Base-by-base conservation (phyloP, 2,797 vertebrate genomes). In the Mus spretus region DNA sequence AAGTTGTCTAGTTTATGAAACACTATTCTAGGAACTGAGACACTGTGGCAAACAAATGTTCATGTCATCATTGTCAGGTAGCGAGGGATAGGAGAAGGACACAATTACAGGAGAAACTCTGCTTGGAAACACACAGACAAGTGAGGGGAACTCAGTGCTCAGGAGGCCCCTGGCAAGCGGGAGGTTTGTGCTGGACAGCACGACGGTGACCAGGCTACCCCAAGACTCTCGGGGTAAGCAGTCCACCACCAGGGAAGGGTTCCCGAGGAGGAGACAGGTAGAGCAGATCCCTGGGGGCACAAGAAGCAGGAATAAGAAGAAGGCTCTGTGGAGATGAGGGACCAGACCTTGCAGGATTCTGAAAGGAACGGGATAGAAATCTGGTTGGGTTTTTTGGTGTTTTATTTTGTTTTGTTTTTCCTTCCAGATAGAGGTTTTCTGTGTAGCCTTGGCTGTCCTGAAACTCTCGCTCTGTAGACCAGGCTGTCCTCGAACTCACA, bases 101-200 rank as follows among this genome's bases (percentile, higher is more conserved):
- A 70, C 63, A 85, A 67, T 79, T 82, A 44, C 22, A 47, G 44
- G 80, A 65, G 22, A 89, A 86, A n/a, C 86, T 83, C 84, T 96
- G 37, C 44, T 70, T 78, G 50, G 34, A 85, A 85, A 89, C 59
- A 89, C 59, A 93, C 82, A 67, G 55, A 70, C 59, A 40, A 80
- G 17, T 74, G 50, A 85, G n/a, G 26, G 63, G 59, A 86, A 94
- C 65, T 89, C 44, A 24, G 19, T 37, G 24, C 26, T 44, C 26
- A 78, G 40, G 59, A 95, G 85, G 77, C 6, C 84, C 17, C 19
- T n/a, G 44, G 77, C 47, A 19, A 94, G 37, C 31, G 84, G 31
- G 50, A 8, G 6, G 77, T 40, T 8, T 87, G 63, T 84, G 86
- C 55, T 84, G 59, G 57, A 88, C 28, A 83, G 70, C 81, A 95